These are phyloP conservation scores for Campylorhamphus procurvoides DNA, from an alignment of 2,113 vertebrate genomes.

Conservation along the genomic window DNA sequence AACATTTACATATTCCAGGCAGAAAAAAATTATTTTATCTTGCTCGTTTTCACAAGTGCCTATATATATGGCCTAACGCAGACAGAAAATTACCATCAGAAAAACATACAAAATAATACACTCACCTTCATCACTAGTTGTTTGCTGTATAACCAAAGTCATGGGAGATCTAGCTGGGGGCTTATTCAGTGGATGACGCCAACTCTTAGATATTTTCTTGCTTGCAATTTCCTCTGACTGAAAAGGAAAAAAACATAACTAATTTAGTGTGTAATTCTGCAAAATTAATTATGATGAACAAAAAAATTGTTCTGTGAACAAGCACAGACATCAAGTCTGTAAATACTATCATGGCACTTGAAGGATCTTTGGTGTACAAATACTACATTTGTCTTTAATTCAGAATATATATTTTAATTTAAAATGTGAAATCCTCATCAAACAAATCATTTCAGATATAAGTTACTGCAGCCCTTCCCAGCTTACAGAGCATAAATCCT, in stretches of 20 bases:
- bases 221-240: conserved; percentile 52
- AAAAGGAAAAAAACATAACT: not conserved
- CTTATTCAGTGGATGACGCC: conserved; percentile 76
- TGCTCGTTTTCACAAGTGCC: not conserved
- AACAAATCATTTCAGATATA: not conserved
- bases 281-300: not conserved
- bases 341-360: not conserved
- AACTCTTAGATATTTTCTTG: conserved; percentile 75
- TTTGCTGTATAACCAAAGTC: conserved; percentile 90
- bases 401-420: not conserved
- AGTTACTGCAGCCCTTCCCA: not conserved
- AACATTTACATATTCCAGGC: not conserved
- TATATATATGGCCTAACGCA: not conserved
- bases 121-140: conserved; percentile 88
- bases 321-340: not conserved
- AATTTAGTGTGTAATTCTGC: not conserved
- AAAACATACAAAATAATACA: not conserved
- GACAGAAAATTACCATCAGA: not conserved
- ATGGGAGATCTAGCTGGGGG: conserved; percentile 89
- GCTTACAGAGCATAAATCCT: not conserved
- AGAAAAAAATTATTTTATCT: not conserved
- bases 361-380: not conserved
- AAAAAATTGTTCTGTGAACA: not conserved
- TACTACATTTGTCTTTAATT: not conserved
- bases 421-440: not conserved